Evolutionary conservation across 92 coral and sea anemone species (phyloP).

Genomic region (Ricordea florida): DNA sequence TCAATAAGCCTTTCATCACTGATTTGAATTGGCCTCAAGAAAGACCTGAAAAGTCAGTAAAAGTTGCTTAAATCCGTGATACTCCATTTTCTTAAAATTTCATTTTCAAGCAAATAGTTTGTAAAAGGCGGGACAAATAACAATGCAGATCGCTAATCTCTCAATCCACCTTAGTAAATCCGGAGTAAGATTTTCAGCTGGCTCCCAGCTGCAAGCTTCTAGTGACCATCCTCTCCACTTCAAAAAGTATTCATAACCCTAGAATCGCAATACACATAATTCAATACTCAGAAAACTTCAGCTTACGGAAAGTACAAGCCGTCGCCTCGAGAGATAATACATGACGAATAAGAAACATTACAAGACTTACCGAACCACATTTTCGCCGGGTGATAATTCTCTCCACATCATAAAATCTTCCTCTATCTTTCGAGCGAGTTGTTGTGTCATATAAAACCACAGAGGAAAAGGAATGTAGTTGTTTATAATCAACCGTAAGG

Average conservation of each 20-base stretch:
- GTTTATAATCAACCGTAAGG: too few species aligned
- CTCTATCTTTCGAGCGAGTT: not conserved
- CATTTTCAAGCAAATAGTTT: too few species aligned
- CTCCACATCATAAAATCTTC: not conserved
- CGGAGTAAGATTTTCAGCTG: not conserved
- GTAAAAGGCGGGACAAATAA: too few species aligned
- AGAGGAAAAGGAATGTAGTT: too few species aligned
- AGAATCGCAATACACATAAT: not conserved
- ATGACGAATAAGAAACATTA: too few species aligned
- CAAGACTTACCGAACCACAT: not conserved
- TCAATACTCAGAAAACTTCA: too few species aligned
- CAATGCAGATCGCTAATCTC: too few species aligned
- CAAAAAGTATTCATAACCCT: conserved; percentile 9
- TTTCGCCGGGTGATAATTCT: not conserved
- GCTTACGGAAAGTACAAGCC: too few species aligned
- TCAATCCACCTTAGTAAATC: too few species aligned
- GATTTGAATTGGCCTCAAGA: not conserved
- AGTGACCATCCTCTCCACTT: conserved; percentile 33
- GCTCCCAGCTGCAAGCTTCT: conserved; percentile 26
- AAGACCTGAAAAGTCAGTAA: not conserved
- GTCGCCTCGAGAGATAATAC: too few species aligned
- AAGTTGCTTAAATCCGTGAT: not conserved
- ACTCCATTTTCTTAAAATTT: not conserved
- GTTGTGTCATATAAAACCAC: too few species aligned
- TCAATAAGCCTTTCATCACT: conserved; percentile 33